phyloP scores from a whole-genome alignment of 2,888 invertebrate species.

The Osedax frankpressi region DNA sequence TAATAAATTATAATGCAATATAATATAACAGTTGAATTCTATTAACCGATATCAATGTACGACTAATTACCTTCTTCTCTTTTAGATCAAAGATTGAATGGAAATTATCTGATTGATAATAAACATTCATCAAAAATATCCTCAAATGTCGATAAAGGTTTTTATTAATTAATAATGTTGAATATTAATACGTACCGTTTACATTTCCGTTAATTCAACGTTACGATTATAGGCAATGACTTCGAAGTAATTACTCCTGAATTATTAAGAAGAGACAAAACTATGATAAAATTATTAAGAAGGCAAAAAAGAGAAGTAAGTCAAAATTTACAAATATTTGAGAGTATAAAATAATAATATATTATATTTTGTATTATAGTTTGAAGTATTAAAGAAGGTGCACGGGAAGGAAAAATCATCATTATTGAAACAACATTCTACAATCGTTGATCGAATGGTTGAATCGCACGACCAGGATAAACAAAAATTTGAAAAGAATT shows the following conservation, averaged over 20 bases:
- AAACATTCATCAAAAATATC: no score
- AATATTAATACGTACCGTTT: neutral
- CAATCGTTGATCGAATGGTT: constrained; percentile 78
- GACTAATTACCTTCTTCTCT: no score
- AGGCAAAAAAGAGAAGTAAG: constrained; percentile 70
- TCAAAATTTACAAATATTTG: neutral
- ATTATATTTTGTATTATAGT: constrained; percentile 49
- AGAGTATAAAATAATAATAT: neutral
- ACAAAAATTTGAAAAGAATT: constrained; percentile 36
- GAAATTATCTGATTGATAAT: no score
- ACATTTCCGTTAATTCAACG: no score
- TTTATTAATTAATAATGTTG: no score
- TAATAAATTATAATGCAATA: no score
- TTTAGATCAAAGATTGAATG: no score
- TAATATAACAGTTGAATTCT: no score
- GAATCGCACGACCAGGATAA: constrained; percentile 48
- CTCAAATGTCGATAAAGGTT: no score
- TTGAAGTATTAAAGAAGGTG: constrained; percentile 73
- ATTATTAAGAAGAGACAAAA: constrained; percentile 38
- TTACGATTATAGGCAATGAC: constrained; percentile 33
- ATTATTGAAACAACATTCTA: constrained; percentile 70
- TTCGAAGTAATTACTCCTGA: constrained; percentile 43
- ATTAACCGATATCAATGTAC: no score
- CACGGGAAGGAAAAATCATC: constrained; percentile 80
- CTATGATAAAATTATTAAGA: constrained; percentile 62